A percentile compares a stretch with the other conserved stretches of the same genome.
Conservation (phyloP, 2,888 invertebrate species). For the Lithophane semibrunnea region DNA sequence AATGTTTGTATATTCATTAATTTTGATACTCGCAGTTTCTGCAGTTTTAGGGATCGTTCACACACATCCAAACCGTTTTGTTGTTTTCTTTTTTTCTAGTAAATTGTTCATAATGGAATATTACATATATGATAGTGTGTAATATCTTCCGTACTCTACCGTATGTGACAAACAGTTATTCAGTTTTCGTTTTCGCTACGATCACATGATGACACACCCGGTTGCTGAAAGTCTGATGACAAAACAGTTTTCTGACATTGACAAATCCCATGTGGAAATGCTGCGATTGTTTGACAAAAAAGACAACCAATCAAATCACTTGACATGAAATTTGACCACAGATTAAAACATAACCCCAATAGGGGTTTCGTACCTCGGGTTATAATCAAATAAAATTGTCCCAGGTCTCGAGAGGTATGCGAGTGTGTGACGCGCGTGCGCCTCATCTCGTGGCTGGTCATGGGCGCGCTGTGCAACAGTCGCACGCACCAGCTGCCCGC, state of each 20-base stretch:
- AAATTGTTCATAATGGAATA: too few species aligned
- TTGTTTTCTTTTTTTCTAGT: too few species aligned
- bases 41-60: too few species aligned
- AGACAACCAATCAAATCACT: not conserved
- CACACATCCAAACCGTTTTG: too few species aligned
- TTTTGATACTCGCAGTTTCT: too few species aligned
- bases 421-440: slow-evolving; percentile 99
- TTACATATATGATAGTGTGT: not conserved
- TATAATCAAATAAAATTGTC: rapidly evolving
- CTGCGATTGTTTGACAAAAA: not conserved
- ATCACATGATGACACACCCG: not conserved
- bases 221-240: not conserved
- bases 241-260: not conserved
- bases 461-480: slow-evolving; percentile 98
- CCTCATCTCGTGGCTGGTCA: slow-evolving; percentile 97
- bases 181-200: not conserved
- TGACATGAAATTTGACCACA: not conserved
- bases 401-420: slow-evolving; percentile 96
- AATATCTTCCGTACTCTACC: not conserved
- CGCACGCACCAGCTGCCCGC: slow-evolving; percentile 81
- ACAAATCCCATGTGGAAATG: not conserved
- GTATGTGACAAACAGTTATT: not conserved
- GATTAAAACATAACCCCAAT: not conserved
- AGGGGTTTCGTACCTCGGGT: not conserved
- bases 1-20: too few species aligned